Conservation (phyloP, 2,113 vertebrate species). For the Siniperca chuatsi region DNA sequence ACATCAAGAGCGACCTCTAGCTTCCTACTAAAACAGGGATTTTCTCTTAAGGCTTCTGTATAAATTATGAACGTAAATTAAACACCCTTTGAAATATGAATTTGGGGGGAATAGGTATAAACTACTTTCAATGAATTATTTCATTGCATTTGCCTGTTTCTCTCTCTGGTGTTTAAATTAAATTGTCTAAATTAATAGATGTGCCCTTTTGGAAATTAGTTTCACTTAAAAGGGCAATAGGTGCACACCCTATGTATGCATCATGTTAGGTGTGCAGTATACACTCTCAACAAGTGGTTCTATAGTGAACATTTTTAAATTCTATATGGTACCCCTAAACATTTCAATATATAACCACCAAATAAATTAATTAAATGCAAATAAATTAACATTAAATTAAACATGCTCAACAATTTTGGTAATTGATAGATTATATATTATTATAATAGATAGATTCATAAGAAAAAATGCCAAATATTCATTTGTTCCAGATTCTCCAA, state of each 20-base stretch:
- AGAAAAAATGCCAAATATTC: background rate
- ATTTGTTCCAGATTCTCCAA: background rate
- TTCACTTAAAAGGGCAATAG: background rate
- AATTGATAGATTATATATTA: no score
- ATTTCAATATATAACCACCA: no score
- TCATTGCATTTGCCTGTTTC: background rate
- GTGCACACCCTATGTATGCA: background rate
- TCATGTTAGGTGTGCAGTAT: background rate
- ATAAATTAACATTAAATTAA: no score
- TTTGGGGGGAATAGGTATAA: background rate
- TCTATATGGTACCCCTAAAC: background rate
- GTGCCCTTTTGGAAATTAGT: background rate
- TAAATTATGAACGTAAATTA: constrained; percentile 36
- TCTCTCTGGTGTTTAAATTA: background rate
- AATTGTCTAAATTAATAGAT: constrained; percentile 10
- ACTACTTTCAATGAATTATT: background rate
- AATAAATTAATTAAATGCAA: no score
- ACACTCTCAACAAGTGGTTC: background rate
- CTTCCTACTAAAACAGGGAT: constrained; percentile 27
- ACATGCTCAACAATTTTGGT: no score
- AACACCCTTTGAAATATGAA: constrained; percentile 34
- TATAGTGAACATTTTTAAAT: background rate
- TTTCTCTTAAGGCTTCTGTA: constrained; percentile 12
- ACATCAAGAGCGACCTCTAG: constrained; percentile 45
- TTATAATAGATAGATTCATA: no score